Evolutionary conservation across 1,140 invertebrate genomes (phyloP), one percentile per base, ranked within the genome.

Genomic region (Hormaphis cornu): DNA sequence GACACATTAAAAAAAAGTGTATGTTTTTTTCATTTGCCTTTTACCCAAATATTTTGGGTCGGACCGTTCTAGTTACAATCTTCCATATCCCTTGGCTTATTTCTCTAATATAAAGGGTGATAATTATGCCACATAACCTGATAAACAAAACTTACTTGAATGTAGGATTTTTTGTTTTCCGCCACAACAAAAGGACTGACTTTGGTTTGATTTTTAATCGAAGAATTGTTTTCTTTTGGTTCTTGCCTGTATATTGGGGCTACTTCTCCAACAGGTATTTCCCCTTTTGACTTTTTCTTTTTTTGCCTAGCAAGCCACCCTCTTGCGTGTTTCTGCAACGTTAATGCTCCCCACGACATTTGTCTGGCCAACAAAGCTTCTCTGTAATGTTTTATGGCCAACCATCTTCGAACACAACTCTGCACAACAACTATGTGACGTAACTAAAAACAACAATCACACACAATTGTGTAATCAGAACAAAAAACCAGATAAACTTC

Each of bases 381-480:
- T 37, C 53, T 72, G 7, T 66, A 61, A 46, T 46, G 82, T 6
- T 66, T 66, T 28, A 66, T 50, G 0, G 87, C 87, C 7, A 90
- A 74, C 86, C 88, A 91, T 69, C 86, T 81, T 24, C 90, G 80
- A 0, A 87, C 80, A 71, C 82, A 85, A 0, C 88, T 80, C 78
- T 91, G 89, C 0, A 89, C 84, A 70, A 86, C 76, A 1, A 89
- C 80, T 24, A 91, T 84, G 74, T 86, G 87, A 53, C 82, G 81
- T 70, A 87, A 78, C 81, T 87, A 80, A 46, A 78, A 46, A 69
- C 37, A 71, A 40, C n/a, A 71, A 52, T 33, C 28, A 20, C 16
- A 71, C 8, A 10, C 1, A 26, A 35, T 12, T 18, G 5, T 42
- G 2, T 33, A 18, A 30, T 7, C 1, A 37, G 53, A 69, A 14